A percentile compares a stretch with the other conserved stretches of the same genome.
Evolutionary conservation across 2,888 invertebrate species (phyloP).

Genomic region (Agrochola lota): DNA sequence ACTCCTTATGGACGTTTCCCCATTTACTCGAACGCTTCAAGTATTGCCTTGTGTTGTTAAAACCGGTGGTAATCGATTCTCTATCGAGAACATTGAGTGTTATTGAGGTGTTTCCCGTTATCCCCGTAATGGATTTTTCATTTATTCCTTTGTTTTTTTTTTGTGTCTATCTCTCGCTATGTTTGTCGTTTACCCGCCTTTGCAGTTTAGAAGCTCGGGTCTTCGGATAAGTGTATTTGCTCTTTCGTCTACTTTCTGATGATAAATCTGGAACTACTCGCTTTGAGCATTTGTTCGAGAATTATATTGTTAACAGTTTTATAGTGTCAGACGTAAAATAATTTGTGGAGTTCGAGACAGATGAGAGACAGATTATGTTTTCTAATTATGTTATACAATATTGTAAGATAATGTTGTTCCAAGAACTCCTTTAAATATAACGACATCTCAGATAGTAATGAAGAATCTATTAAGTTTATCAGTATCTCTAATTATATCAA

Average conservation of each 20-base stretch:
- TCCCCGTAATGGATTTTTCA: constrained; percentile 74
- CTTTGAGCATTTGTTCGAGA: not conserved
- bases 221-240: constrained; percentile 56
- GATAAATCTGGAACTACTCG: constrained; percentile 46
- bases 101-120: constrained; percentile 74
- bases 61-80: constrained; percentile 72
- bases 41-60: constrained; percentile 69
- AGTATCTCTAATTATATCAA: not conserved
- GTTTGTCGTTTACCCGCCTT: constrained; percentile 58
- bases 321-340: not conserved
- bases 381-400: not conserved
- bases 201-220: constrained; percentile 48
- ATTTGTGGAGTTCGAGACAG: not conserved
- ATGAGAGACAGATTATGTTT: not conserved
- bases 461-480: not conserved
- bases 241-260: constrained; percentile 31
- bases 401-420: not conserved
- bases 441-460: not conserved
- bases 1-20: constrained; percentile 64
- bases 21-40: constrained; percentile 66
- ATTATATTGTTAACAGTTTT: constrained; percentile 1
- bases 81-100: constrained; percentile 67
- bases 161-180: constrained; percentile 41
- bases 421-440: not conserved
- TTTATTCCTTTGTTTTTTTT: constrained; percentile 69